Base-by-base conservation (phyloP, 2,797 vertebrate species). In the Hydrolagus colliei region DNA sequence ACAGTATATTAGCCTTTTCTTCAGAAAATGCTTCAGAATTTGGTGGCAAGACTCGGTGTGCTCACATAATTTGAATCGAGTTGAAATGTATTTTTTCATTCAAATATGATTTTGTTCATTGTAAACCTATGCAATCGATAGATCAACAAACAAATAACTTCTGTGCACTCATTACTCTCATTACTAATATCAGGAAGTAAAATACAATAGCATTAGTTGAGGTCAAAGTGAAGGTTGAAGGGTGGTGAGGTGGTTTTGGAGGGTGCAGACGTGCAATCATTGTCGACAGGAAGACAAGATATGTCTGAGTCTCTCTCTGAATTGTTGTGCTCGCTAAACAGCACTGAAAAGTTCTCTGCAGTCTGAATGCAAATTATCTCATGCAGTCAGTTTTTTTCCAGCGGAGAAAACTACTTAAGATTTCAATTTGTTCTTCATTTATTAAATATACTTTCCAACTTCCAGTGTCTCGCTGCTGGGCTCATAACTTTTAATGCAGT, bases 391-490 rank as follows among this genome's bases (percentile, higher is more conserved):
- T 62, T 22, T 12, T 27, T 4, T 12, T 82, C 79, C 65, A 22
- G 9, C 65, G 32, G 5, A 80, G n/a, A 32, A 68, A 16, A 10
- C 9, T 82, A 52, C 41, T 59, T 4, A 67, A 16, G 16, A 20
- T 80, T 82, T 82, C 35, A 82, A 35, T 68, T 82, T 82, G 20
- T 62, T 22, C 41, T 67, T 10, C 27, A 68, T 82, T 16, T 32
- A 52, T 4, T n/a, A 59, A 68, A 22, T 79, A 7, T n/a, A 6
- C 41, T 82, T 35, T 18, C n/a, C 22, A 67, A 35, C 63, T 82
- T 41, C 13, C 14, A 20, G 1, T 52, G 14, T 82, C 13, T 16
- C 79, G 20, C 78, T 67, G 1, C 0, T 82, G 14, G 65, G 18
- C 32, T 13, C 8, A 16, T 13, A 18, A 67, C 2, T 68, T 67